These are phyloP conservation scores for Mythimna vitellina DNA, from an alignment of 2,888 invertebrate genomes.

Conservation along the genomic window DNA sequence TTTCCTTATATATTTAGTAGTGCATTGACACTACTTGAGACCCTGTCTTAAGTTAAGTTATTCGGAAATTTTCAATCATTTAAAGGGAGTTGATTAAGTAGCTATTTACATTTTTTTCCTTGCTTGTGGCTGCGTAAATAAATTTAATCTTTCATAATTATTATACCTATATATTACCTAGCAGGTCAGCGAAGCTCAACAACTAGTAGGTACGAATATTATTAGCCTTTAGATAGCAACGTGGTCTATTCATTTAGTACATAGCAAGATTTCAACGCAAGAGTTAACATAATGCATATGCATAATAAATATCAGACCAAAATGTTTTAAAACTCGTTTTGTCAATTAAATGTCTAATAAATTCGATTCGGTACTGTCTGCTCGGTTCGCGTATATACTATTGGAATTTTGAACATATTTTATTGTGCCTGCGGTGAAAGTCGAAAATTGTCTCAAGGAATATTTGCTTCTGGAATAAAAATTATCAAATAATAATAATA, in stretches of 20 bases:
- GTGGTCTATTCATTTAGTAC: slow-evolving; percentile 8
- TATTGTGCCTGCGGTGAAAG: neutral
- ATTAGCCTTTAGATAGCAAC: slow-evolving; percentile 13
- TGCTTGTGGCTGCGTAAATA: slow-evolving; percentile 5
- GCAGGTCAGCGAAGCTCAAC: neutral
- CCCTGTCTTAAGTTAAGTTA: slow-evolving; percentile 12
- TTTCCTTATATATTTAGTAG: slow-evolving; percentile 40
- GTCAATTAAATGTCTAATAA: neutral
- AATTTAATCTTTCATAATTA: neutral
- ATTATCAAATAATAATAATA: no score
- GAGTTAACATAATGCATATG: neutral
- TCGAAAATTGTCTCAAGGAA: no score
- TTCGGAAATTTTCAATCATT: neutral
- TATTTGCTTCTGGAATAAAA: no score
- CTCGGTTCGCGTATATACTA: neutral
- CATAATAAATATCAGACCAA: neutral
- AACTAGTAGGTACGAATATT: neutral
- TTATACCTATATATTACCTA: neutral
- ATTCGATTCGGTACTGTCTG: slow-evolving; percentile 3
- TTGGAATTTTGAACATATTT: neutral
- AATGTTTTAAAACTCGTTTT: slow-evolving; percentile 10
- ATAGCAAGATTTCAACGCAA: slow-evolving; percentile 2
- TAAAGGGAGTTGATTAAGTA: neutral
- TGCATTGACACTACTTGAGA: slow-evolving; percentile 46
- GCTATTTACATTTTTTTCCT: neutral